Percentiles rank a stretch among this genome's conserved stretches.
Evolutionary conservation across 2,797 vertebrate species (phyloP).

Genomic region (Silurus aristotelis): DNA sequence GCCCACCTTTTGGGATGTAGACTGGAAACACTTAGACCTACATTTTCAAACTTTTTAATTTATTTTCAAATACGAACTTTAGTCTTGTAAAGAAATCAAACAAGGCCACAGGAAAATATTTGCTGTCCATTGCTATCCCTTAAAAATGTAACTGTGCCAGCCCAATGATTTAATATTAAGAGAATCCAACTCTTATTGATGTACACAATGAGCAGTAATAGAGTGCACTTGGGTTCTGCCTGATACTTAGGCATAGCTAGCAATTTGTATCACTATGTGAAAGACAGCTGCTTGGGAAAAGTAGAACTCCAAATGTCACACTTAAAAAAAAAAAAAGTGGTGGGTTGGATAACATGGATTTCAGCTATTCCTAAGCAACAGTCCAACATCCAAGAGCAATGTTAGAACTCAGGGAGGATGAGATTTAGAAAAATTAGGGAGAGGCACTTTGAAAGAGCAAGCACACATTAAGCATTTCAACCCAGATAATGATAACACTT

Average conservation of each 20-base stretch:
- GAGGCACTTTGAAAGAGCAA: slow-evolving; percentile 39
- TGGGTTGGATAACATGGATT: slow-evolving; percentile 44
- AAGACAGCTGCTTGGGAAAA: slow-evolving; percentile 52
- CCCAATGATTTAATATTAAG: slow-evolving; percentile 32
- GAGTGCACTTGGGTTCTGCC: slow-evolving; percentile 1
- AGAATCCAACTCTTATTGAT: slow-evolving; percentile 42
- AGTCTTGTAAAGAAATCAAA: slow-evolving; percentile 8
- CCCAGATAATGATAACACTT: slow-evolving; percentile 45
- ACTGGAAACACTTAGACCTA: neutral
- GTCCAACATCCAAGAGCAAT: slow-evolving; percentile 62
- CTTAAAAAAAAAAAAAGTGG: slow-evolving; percentile 20
- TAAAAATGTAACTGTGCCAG: slow-evolving; percentile 20
- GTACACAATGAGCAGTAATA: slow-evolving; percentile 27
- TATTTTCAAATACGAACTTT: neutral
- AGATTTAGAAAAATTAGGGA: slow-evolving; percentile 59
- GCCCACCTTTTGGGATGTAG: neutral
- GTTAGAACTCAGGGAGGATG: slow-evolving; percentile 61
- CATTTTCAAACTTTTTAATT: neutral
- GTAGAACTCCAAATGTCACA: slow-evolving; percentile 62
- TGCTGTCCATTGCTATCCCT: slow-evolving; percentile 22
- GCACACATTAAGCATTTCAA: slow-evolving; percentile 57
- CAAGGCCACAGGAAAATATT: neutral
- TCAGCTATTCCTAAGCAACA: slow-evolving; percentile 58
- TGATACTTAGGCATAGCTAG: slow-evolving; percentile 39
- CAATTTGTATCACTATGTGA: slow-evolving; percentile 52